Base-by-base conservation (phyloP, 2,888 invertebrate genomes). In the Oligia fasciuncula region DNA sequence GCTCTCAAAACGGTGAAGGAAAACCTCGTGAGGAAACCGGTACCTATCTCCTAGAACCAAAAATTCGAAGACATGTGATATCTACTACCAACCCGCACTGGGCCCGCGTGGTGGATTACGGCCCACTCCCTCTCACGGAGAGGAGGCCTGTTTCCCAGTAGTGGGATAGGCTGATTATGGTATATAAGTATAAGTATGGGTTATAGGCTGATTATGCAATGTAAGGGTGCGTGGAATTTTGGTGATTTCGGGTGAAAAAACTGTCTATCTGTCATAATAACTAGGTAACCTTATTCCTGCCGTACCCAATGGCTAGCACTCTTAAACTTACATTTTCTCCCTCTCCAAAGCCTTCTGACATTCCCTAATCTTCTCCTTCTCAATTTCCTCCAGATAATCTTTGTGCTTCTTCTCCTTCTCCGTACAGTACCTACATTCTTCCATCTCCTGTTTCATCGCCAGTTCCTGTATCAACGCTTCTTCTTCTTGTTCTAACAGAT, bases 311-410 rank as follows among this genome's bases (percentile, higher is more conserved):
- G 2, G 19, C 23, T 23, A 40, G 65, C 23, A 4, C 40, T 40
- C 2, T 23, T 35, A 65, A 4, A 65, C 94, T 93, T 83, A 96
- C 96, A 96, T 94, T 91, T 95, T 95, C 75, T 96, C 95, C 70
- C 95, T 94, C 84, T 96, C 96, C 76, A 96, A 91, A 43, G 96
- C 96, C 80, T 93, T 96, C 73, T 95, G 91, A 86, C 96, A 96
- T 67, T 94, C 93, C 73, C 92, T 91, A n/a, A 94, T 85, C 81
- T 94, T 96, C 79, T 95, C 94, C 60, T 88, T 92, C 80, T 96
- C 95, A 76, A 96, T 91, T 29, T 93, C 94, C 79, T 95, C 92
- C 75, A 93, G 87, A 72, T 94, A 94, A 14, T 88, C 91, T 35
- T 89, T 89, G 11, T 90, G 78, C 79, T 91, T 93, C 62, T 83